Evolutionary conservation across 1,140 invertebrate genomes (phyloP).

Genomic region (Dreissena rostriformis): DNA sequence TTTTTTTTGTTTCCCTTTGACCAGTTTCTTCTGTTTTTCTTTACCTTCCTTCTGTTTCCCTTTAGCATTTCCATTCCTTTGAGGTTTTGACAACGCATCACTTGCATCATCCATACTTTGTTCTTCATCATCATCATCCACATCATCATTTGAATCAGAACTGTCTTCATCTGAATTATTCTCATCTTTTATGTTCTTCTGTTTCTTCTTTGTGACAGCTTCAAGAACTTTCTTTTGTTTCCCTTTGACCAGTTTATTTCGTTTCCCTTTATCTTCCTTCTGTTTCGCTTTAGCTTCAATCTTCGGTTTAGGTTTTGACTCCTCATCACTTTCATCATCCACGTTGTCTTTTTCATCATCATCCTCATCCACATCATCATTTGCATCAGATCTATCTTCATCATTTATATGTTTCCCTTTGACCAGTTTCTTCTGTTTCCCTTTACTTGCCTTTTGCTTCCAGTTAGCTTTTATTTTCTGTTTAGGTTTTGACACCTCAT

Average conservation of each 20-base stretch:
- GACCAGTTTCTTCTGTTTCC: constrained; percentile 5
- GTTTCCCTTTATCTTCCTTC: neutral
- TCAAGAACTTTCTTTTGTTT: constrained; percentile 52
- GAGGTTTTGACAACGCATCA: no score
- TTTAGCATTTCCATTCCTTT: no score
- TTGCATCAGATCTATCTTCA: no score
- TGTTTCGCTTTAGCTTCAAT: no score
- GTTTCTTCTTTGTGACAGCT: constrained; percentile 56
- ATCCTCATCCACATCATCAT: neutral
- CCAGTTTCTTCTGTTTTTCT: constrained; percentile 24
- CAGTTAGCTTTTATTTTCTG: constrained; percentile 14
- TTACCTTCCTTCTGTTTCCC: no score
- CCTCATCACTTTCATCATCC: no score
- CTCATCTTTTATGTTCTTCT: neutral
- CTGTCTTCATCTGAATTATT: constrained; percentile 56
- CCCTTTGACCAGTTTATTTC: constrained; percentile 34
- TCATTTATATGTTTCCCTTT: constrained; percentile 8
- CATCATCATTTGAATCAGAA: no score
- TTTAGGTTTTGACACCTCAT: constrained; percentile 6
- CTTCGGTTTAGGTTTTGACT: no score
- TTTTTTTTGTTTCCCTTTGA: constrained; percentile 56
- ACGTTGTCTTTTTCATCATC: no score
- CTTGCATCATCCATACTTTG: no score
- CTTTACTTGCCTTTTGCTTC: constrained; percentile 33
- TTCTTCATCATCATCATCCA: no score